These are phyloP conservation scores for Daboia siamensis DNA, from an alignment of 2,113 vertebrate species.

Conservation along the genomic window DNA sequence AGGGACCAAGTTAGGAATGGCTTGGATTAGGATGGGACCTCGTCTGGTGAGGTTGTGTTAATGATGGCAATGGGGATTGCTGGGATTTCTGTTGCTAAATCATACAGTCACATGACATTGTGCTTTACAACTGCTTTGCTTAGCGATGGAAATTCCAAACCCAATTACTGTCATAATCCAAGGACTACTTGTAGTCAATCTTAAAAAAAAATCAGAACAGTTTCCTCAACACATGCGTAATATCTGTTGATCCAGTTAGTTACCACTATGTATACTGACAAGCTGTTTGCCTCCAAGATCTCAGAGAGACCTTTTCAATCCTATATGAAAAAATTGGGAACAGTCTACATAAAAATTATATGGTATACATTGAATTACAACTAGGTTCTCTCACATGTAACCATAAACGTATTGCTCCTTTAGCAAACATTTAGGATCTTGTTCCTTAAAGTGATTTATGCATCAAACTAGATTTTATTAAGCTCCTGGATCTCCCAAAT, in stretches of 20 bases:
- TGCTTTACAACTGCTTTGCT: too few species aligned
- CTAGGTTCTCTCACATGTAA: background rate
- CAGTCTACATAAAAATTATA: background rate
- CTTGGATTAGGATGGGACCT: too few species aligned
- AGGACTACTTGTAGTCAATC: too few species aligned
- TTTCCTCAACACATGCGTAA: background rate
- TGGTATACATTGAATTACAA: background rate
- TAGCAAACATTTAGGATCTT: background rate
- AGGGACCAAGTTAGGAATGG: too few species aligned
- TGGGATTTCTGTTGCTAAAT: too few species aligned
- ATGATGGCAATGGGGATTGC: too few species aligned
- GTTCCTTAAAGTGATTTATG: background rate
- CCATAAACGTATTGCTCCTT: background rate
- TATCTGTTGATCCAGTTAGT: background rate
- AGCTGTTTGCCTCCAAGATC: background rate
- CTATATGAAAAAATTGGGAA: background rate
- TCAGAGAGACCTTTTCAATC: background rate
- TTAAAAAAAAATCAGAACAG: background rate
- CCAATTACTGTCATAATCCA: too few species aligned
- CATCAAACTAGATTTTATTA: background rate
- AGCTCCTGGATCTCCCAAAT: background rate
- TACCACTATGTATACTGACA: background rate
- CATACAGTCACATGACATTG: too few species aligned
- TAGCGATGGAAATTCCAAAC: too few species aligned
- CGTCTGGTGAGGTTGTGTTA: too few species aligned